These are phyloP conservation scores for Crax fasciolata DNA, from an alignment of 2,797 vertebrate species.

Conservation along the genomic window DNA sequence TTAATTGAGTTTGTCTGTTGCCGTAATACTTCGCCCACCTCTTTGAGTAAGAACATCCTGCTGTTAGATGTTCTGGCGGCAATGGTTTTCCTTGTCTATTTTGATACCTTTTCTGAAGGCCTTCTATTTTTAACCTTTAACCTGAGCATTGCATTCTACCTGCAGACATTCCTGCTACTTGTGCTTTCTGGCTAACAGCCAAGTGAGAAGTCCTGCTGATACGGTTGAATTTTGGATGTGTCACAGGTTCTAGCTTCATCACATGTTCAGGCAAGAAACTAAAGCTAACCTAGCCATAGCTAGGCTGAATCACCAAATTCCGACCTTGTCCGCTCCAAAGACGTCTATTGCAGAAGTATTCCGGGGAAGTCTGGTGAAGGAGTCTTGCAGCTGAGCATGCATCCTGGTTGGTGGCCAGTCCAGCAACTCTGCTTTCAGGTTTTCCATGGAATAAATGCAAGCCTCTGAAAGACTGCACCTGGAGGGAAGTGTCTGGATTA, in stretches of 20 bases:
- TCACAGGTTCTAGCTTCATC: background rate
- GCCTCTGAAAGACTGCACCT: background rate
- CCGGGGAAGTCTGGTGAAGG: background rate
- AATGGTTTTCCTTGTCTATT: background rate
- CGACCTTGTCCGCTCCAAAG: background rate
- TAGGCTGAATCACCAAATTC: background rate
- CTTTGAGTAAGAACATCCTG: background rate
- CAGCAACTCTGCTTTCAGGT: background rate
- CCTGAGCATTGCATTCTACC: background rate
- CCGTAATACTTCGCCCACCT: background rate
- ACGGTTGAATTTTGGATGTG: background rate
- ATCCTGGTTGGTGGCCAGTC: background rate
- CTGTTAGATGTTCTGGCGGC: background rate
- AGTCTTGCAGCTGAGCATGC: background rate
- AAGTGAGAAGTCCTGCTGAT: background rate
- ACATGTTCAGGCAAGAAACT: background rate
- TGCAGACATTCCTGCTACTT: background rate
- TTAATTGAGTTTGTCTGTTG: background rate
- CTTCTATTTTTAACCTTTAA: background rate
- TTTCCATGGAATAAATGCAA: background rate
- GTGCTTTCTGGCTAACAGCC: background rate
- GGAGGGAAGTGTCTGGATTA: background rate
- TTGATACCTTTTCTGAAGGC: background rate
- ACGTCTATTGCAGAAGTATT: background rate
- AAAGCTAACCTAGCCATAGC: background rate